Percentiles rank a stretch among this genome's conserved stretches.
These are phyloP conservation scores for Phymanthus crucifer DNA, from an alignment of 92 coral and sea anemone species.

Conservation along the genomic window DNA sequence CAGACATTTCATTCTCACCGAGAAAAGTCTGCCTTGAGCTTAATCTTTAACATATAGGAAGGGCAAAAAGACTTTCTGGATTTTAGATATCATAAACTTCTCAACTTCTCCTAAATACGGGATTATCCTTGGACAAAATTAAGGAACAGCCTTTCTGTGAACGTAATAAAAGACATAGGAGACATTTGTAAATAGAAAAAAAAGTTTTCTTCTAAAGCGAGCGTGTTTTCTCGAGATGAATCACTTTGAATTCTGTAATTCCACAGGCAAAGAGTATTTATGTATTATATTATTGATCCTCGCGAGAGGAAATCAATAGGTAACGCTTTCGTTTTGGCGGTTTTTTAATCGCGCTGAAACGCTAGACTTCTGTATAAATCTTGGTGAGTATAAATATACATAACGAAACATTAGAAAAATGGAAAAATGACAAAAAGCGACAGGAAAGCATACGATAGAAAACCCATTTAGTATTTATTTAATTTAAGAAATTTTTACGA, in stretches of 20 bases:
- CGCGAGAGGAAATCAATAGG: too few relatives aligned
- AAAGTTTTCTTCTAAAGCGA: not conserved
- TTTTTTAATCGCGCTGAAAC: too few relatives aligned
- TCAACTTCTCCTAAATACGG: not conserved
- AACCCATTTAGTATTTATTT: not conserved
- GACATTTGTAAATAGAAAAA: not conserved
- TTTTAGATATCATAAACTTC: not conserved
- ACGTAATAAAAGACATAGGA: not conserved
- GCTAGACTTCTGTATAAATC: too few relatives aligned
- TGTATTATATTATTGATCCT: not conserved
- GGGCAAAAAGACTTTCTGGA: not conserved
- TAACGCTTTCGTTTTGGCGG: too few relatives aligned
- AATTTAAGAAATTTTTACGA: not conserved
- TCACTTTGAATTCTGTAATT: not conserved
- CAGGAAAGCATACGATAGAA: too few relatives aligned
- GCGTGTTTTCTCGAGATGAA: not conserved
- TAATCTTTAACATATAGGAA: slow-evolving; percentile 1
- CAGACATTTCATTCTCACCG: not conserved
- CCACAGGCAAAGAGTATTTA: not conserved
- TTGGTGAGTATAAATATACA: too few relatives aligned
- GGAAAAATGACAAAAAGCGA: not conserved
- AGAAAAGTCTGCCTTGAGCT: not conserved
- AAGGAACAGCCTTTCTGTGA: not conserved
- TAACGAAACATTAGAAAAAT: too few relatives aligned
- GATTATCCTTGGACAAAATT: not conserved